A percentile compares a stretch with the other conserved stretches of the same genome.
phyloP scores from a whole-genome alignment of 2,113 vertebrate genomes.

The Porphyrio hochstetteri region DNA sequence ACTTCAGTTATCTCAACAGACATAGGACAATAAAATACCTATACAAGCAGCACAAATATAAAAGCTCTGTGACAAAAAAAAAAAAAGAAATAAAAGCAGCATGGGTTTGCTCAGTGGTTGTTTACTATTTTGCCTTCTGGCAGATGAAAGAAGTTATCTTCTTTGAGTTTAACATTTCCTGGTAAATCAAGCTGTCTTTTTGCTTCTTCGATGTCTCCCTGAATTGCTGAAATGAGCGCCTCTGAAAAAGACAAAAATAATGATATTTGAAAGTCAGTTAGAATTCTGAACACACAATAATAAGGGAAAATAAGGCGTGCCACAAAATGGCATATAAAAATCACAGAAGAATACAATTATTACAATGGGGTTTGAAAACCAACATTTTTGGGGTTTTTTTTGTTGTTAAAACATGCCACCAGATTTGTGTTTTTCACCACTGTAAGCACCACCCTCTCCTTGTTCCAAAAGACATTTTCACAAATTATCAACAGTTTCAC shows the following conservation, averaged over 20 bases:
- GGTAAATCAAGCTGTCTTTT: constrained; percentile 86
- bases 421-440: neutral
- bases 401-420: neutral
- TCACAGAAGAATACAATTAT: neutral
- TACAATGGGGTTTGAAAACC: neutral
- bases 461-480: neutral
- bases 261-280: neutral
- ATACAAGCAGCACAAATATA: neutral
- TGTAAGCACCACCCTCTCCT: neutral
- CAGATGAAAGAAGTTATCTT: constrained; percentile 87
- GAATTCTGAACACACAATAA: neutral
- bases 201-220: constrained; percentile 90
- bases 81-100: neutral
- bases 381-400: neutral
- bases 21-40: neutral
- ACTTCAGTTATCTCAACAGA: neutral
- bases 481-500: neutral
- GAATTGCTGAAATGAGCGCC: constrained; percentile 89
- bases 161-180: constrained; percentile 86
- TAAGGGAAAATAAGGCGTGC: neutral
- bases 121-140: constrained; percentile 79
- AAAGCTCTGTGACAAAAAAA: neutral
- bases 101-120: constrained; percentile 73
- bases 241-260: constrained; percentile 71
- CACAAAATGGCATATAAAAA: neutral